These are phyloP conservation scores for Holcopasites calliopsidis DNA, from an alignment of 1,140 invertebrate species.

Conservation along the genomic window DNA sequence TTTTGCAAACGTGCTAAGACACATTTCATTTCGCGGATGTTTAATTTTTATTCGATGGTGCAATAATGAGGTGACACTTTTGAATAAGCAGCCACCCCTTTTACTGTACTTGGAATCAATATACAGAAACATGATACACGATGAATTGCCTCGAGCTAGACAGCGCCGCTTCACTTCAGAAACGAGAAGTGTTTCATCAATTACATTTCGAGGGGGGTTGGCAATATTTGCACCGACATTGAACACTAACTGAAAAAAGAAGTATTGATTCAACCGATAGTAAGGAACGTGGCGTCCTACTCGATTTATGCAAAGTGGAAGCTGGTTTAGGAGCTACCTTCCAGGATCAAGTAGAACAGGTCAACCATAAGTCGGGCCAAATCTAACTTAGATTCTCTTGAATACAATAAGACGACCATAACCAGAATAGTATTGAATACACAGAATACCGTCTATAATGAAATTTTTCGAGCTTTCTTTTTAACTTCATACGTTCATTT, in stretches of 20 bases:
- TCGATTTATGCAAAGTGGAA: neutral
- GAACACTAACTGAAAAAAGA: slow-evolving; percentile 49
- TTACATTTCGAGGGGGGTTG: slow-evolving; percentile 53
- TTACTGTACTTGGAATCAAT: too few relatives aligned
- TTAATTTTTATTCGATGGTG: too few relatives aligned
- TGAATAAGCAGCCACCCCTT: too few relatives aligned
- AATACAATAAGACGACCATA: too few relatives aligned
- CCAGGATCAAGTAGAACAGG: neutral
- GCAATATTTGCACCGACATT: slow-evolving; percentile 54
- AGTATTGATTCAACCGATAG: slow-evolving; percentile 53
- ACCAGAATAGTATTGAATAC: too few relatives aligned
- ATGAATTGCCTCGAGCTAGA: slow-evolving; percentile 45
- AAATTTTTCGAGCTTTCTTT: neutral
- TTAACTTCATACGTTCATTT: neutral
- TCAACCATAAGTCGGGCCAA: too few relatives aligned
- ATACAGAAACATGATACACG: too few relatives aligned
- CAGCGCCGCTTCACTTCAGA: slow-evolving; percentile 21
- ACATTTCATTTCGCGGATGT: neutral
- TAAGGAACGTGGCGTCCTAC: neutral
- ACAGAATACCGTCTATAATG: neutral
- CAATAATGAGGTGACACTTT: too few relatives aligned
- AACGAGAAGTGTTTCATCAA: slow-evolving; percentile 53
- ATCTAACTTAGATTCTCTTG: too few relatives aligned
- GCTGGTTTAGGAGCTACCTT: neutral
- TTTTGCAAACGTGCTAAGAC: neutral